phyloP scores from a whole-genome alignment of 2,113 vertebrate species.

The Brachypodius melanocephalos region DNA sequence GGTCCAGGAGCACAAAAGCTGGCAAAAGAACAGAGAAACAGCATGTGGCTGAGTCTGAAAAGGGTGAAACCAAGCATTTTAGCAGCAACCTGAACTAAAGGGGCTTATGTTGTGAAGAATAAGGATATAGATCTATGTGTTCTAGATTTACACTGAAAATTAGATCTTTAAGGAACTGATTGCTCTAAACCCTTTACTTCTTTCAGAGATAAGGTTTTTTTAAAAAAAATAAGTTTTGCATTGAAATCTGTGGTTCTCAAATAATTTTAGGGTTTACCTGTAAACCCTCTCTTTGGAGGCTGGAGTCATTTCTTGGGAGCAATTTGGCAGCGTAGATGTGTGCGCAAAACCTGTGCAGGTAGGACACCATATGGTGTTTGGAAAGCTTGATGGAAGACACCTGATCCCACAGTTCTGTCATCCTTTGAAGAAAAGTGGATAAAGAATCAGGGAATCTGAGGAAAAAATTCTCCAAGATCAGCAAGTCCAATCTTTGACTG shows the following conservation, averaged over 20 bases:
- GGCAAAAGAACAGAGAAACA: background rate
- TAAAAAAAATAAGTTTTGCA: background rate
- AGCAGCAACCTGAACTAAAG: background rate
- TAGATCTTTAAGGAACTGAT: background rate
- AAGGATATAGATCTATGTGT: background rate
- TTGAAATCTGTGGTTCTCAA: background rate
- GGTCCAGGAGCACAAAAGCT: background rate
- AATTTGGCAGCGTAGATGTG: background rate
- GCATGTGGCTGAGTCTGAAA: background rate
- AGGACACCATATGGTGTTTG: background rate
- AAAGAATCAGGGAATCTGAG: background rate
- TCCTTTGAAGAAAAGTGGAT: background rate
- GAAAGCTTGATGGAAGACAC: background rate
- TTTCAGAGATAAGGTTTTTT: background rate
- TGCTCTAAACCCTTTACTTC: background rate
- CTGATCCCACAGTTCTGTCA: background rate
- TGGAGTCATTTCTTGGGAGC: background rate
- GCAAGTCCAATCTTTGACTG: background rate
- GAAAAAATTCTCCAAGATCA: background rate
- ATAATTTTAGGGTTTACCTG: background rate
- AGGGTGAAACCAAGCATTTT: background rate
- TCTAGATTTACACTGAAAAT: background rate
- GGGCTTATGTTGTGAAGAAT: background rate
- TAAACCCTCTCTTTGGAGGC: background rate
- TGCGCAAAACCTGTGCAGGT: background rate